Conservation (phyloP, 2,113 vertebrate genomes). For the Marmota flaviventris region DNA sequence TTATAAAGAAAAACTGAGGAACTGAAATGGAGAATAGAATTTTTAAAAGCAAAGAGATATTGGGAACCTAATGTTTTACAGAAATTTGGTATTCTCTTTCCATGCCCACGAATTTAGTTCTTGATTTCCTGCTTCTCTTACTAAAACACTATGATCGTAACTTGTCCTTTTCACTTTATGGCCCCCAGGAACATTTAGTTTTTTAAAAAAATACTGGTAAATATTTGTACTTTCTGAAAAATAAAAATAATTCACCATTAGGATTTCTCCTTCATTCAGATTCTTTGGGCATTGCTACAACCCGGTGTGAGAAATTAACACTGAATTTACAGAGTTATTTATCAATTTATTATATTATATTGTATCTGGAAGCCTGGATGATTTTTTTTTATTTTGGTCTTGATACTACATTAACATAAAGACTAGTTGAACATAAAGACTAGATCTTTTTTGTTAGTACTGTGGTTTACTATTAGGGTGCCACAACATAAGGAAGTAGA, state of each 20-base stretch:
- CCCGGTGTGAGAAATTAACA: neutral
- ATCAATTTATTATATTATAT: neutral
- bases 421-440: neutral
- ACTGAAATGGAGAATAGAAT: neutral
- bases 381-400: neutral
- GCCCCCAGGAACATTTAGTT: neutral
- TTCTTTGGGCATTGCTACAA: neutral
- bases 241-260: neutral
- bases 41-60: neutral
- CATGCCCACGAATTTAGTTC: neutral
- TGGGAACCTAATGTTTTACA: neutral
- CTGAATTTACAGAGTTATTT: neutral
- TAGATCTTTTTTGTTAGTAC: neutral
- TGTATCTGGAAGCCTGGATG: neutral
- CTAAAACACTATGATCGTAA: neutral
- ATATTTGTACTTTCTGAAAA: constrained; percentile 39
- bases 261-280: neutral
- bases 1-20: constrained; percentile 47
- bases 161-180: neutral
- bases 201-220: neutral
- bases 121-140: neutral
- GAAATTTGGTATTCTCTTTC: neutral
- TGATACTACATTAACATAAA: constrained; percentile 15
- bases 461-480: neutral
- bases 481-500: neutral